Percentiles rank a stretch among this genome's conserved stretches.
Evolutionary conservation across 1,140 invertebrate species (phyloP).

Genomic region (Brevipalpus yothersi): DNA sequence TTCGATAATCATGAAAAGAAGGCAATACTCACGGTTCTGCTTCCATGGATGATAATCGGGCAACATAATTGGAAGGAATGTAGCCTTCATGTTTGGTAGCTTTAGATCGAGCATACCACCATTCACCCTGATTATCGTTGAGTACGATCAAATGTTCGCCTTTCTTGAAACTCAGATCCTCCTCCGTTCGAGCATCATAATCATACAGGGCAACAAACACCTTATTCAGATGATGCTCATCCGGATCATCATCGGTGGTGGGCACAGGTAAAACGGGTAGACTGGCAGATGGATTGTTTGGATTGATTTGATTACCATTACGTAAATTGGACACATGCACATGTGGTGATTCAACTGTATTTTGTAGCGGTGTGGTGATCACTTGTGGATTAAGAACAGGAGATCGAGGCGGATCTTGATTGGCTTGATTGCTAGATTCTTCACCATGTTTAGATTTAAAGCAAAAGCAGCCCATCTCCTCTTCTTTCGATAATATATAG

Average conservation of each 20-base stretch:
- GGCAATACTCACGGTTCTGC: conserved; percentile 76
- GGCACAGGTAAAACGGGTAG: background rate
- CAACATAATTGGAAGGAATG: conserved; percentile 99
- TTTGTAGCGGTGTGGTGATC: background rate
- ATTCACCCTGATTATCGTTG: conserved; percentile 95
- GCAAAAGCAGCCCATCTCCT: background rate
- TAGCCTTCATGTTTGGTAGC: conserved; percentile 86
- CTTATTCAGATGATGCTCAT: background rate
- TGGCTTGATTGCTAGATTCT: background rate
- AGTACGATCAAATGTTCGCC: conserved; percentile 94
- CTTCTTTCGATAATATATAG: too few species aligned
- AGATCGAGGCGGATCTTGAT: background rate
- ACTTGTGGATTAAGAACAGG: background rate
- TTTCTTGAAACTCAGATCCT: conserved; percentile 93
- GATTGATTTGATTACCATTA: background rate
- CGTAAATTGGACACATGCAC: background rate
- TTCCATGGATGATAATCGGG: conserved; percentile 93
- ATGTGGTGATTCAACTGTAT: background rate
- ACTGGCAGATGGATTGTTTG: background rate
- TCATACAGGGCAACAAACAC: conserved; percentile 92
- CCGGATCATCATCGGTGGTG: background rate
- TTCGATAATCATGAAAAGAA: background rate
- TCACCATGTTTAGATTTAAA: background rate
- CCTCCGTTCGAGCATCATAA: conserved; percentile 94
- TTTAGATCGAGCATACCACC: conserved; percentile 95